Conservation (phyloP, 2,797 vertebrate species). For the Syncerus caffer region DNA sequence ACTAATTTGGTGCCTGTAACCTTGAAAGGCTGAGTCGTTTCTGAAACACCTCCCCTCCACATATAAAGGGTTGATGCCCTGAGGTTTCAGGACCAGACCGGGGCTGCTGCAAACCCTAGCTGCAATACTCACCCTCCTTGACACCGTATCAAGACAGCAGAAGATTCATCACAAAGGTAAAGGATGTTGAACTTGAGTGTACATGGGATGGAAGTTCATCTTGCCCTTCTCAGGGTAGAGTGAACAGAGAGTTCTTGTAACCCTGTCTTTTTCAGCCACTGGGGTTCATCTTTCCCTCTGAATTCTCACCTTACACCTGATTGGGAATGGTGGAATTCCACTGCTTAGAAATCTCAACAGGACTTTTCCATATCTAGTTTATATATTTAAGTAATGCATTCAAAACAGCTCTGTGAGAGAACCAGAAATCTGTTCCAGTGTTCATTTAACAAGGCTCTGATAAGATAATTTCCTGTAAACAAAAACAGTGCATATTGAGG, state of each 20-base stretch:
- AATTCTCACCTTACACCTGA: not conserved
- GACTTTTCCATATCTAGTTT: not conserved
- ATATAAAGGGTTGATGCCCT: constrained; percentile 81
- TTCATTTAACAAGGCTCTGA: not conserved
- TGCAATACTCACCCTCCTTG: not conserved
- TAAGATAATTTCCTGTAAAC: not conserved
- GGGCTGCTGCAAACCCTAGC: not conserved
- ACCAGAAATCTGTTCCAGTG: not conserved
- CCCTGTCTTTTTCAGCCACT: not conserved
- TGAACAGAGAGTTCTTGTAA: no score
- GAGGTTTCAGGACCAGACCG: constrained; percentile 69
- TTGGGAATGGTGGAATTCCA: not conserved
- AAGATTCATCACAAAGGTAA: constrained; percentile 76
- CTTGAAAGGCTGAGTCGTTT: constrained; percentile 77
- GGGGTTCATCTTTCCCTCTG: not conserved
- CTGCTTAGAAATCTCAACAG: not conserved
- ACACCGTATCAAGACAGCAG: not conserved
- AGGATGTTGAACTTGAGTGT: constrained; percentile 44
- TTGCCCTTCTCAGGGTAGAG: not conserved
- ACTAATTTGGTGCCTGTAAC: constrained; percentile 79
- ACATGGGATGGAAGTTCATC: not conserved
- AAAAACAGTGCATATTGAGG: not conserved
- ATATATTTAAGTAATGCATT: not conserved
- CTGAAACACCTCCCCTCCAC: constrained; percentile 73
- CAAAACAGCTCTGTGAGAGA: not conserved